Base-by-base conservation (phyloP, 2,113 vertebrate genomes). In the Larimichthys crocea region DNA sequence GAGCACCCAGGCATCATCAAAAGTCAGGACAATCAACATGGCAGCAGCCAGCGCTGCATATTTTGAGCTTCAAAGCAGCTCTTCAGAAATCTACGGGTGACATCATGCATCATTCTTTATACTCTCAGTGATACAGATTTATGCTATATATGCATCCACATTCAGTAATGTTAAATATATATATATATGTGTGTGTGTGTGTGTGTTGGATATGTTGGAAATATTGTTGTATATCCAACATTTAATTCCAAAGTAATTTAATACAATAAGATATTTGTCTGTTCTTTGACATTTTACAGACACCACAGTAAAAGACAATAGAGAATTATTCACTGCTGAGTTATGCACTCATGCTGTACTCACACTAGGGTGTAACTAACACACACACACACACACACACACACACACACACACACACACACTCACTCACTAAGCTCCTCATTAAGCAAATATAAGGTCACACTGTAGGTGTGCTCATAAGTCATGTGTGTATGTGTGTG, bases 381-480 rank as follows among this genome's bases (percentile, higher is more conserved):
- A 89, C 80, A 87, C 17, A 80, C 26, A 26, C 59, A 82, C 79
- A 86, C 77, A 86, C 29, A 81, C 46, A 80, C 60, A 77, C 20
- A 73, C 63, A 89, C 80, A 87, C 46, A 82, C 24, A 72, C 62
- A 86, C 40, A 77, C 44, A 59, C 70, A 53, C 65, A 66, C 65
- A 88, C 44, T 74, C 35, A 56, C 20, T 71, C 73, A 56, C 61
- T 90, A 76, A 90, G 87, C 78, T 86, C 85, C 84, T 88, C 79
- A 89, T 92, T 89, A 89, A 79, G 71, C 59, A 85, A 80, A 88
- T 88, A 86, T 80, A 86, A 92, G 88, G 89, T 90, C 89, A 88
- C 76, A 56, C 80, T 73, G 64, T 74, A 83, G 89, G 86, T 76
- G 80, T 80, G 52, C 69, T 66, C 35, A 8, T 40, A 40, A 40